phyloP scores from a whole-genome alignment of 2,888 invertebrate genomes.

The Thalpophila matura region DNA sequence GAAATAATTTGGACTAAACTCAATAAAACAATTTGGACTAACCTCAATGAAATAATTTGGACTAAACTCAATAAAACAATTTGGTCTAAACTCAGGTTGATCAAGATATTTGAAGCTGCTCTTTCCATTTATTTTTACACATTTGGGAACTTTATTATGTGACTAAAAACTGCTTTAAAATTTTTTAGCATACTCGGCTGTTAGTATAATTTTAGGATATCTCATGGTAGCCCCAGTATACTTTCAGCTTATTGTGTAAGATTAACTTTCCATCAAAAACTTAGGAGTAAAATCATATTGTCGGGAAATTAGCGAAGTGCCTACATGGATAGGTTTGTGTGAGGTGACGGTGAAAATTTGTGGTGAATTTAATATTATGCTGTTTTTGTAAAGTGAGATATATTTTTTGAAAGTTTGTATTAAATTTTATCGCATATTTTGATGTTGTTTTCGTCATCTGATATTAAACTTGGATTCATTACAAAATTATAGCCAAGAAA shows the following conservation, averaged over 20 bases:
- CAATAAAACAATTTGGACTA: not conserved
- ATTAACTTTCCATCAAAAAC: constrained; percentile 31
- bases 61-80: too few species aligned
- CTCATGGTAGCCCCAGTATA: constrained; percentile 28
- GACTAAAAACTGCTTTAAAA: not conserved
- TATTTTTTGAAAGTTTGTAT: constrained; percentile 53
- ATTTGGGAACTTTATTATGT: not conserved
- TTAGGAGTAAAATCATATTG: constrained; percentile 33
- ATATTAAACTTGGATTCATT: not conserved
- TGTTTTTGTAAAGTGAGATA: constrained; percentile 62
- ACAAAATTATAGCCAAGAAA: not conserved
- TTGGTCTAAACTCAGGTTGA: too few species aligned
- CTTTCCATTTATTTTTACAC: constrained; percentile 1
- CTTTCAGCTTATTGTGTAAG: constrained; percentile 29
- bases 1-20: not conserved
- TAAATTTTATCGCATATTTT: constrained; percentile 48
- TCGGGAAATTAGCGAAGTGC: constrained; percentile 37
- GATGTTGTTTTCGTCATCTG: not conserved
- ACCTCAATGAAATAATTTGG: too few species aligned
- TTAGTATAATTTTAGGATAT: constrained; percentile 27
- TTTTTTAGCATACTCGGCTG: not conserved
- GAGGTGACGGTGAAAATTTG: constrained; percentile 56
- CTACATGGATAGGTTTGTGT: constrained; percentile 45
- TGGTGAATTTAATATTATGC: constrained; percentile 48
- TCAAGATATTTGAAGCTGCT: not conserved